Base-by-base conservation (phyloP, 1,140 invertebrate genomes). In the Cydia fagiglandana region DNA sequence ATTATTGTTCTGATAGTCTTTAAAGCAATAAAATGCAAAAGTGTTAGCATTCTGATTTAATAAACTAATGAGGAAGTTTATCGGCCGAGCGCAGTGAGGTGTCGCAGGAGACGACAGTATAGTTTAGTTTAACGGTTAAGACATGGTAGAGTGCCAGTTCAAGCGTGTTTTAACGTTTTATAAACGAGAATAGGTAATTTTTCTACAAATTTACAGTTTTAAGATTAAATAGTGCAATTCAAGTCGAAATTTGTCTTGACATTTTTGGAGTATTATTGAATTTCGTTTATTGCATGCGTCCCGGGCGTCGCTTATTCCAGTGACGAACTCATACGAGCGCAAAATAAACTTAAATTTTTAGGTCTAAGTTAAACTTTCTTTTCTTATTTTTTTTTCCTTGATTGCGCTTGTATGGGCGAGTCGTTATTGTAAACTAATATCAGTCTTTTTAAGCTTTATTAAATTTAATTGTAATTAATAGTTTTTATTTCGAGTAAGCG, bases 151-250 rank as follows among this genome's bases (percentile, higher is more conserved):
- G 24, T 64, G 64, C 24, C 64, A 64, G 64, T 64, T 15, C 6
- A 64, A 28, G 64, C 24, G 64, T 34, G 64, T 68, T 68, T 70
- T 41, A 70, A 41, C 66, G 30, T 70, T 41, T 70, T 70, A 24
- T 70, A 70, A 34, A 70, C 28, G 66, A 70, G 17, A 70, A 70
- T 70, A 70, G 66, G 38, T 70, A 70, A 70, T 70, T 70, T 70
- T 70, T 70, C 66, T 70, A 70, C 66, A 70, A 70, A 70, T 70
- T 38, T 70, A 70, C 66, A 70, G 66, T 70, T 38, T 70, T 70
- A 70, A 70, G 66, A 17, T 38, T 45, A 70, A 70, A 34, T 70
- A 70, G 66, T 70, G 66, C 66, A 70, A 70, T 70, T 70, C n/a
- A 38, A 70, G 30, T 41, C 66, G 66, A 70, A 41, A 70, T 68